These are phyloP conservation scores for Conistra vaccinii DNA, from an alignment of 2,888 invertebrate species.

Conservation along the genomic window DNA sequence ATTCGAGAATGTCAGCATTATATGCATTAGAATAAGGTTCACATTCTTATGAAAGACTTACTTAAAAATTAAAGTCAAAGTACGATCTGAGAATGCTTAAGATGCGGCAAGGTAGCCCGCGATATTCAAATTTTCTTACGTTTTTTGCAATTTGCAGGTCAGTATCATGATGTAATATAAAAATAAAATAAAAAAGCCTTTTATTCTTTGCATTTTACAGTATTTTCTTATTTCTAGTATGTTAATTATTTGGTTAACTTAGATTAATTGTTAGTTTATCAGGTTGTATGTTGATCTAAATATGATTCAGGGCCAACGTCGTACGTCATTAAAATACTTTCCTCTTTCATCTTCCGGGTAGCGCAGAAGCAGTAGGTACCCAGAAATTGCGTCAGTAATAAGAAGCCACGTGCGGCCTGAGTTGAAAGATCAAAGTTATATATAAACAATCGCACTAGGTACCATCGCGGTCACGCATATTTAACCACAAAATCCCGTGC, in stretches of 20 bases:
- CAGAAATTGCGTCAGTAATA: constrained; percentile 20
- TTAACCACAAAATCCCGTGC: too few relatives aligned
- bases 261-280: too few relatives aligned
- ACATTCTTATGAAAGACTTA: neutral
- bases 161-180: too few relatives aligned
- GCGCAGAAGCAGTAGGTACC: neutral
- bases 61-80: neutral
- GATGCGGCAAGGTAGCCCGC: too few relatives aligned
- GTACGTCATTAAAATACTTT: neutral
- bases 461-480: neutral
- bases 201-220: too few relatives aligned
- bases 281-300: too few relatives aligned
- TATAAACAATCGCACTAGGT: constrained; percentile 31
- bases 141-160: too few relatives aligned
- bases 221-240: too few relatives aligned
- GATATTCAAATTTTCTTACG: too few relatives aligned
- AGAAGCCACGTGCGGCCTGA: constrained; percentile 16
- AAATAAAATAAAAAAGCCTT: too few relatives aligned
- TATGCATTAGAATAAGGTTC: neutral
- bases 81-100: neutral
- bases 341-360: neutral
- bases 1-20: neutral
- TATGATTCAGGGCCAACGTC: too few relatives aligned
- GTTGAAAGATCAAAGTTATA: constrained; percentile 43
- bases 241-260: too few relatives aligned